phyloP scores from a whole-genome alignment of 2,113 vertebrate species.

The Hemibagrus wyckioides region DNA sequence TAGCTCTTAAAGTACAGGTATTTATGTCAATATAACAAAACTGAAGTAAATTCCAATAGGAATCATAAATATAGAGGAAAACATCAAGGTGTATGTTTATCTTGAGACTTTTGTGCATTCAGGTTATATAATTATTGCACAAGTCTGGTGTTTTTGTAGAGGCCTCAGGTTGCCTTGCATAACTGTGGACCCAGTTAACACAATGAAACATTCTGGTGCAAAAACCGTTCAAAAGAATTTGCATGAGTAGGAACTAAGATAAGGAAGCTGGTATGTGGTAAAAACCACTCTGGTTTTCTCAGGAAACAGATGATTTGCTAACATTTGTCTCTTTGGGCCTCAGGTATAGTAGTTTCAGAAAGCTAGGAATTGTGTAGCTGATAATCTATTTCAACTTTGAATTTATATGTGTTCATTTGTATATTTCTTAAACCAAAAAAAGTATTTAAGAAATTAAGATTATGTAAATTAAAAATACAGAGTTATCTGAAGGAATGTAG shows the following conservation, averaged over 20 bases:
- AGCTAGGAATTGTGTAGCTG: not conserved
- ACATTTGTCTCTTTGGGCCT: not conserved
- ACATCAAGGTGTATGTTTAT: not conserved
- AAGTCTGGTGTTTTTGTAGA: conserved; percentile 58
- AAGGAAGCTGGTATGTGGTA: conserved; percentile 41
- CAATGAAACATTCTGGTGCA: conserved; percentile 58
- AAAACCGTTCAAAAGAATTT: conserved; percentile 55
- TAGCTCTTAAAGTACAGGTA: not conserved
- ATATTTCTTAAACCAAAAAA: not conserved
- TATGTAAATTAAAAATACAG: not conserved
- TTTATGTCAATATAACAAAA: no score
- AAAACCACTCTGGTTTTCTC: conserved; percentile 48
- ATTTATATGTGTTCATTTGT: not conserved
- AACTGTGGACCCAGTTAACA: conserved; percentile 55
- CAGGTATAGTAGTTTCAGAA: not conserved
- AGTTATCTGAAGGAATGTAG: not conserved
- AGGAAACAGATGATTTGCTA: conserved; percentile 33
- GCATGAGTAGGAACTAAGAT: conserved; percentile 35
- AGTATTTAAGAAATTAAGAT: not conserved
- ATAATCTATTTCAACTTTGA: not conserved
- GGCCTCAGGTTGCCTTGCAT: conserved; percentile 26
- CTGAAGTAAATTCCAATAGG: not conserved
- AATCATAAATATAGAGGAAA: not conserved
- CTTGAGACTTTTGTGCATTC: not conserved
- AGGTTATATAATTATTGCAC: not conserved